These are phyloP conservation scores for Drosophila paramelanica DNA, from an alignment of 2,888 invertebrate genomes.

Conservation along the genomic window DNA sequence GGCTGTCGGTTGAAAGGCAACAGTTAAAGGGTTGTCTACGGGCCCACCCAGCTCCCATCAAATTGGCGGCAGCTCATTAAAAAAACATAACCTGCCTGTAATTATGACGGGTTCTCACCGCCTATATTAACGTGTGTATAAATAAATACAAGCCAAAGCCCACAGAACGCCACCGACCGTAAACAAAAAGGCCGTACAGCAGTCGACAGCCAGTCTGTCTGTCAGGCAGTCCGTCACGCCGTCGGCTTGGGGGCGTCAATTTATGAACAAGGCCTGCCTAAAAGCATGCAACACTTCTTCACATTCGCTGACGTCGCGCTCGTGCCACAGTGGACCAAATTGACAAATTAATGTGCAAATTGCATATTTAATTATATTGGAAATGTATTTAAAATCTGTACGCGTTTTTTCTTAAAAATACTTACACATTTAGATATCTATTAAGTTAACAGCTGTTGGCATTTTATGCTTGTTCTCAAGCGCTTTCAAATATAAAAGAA, in stretches of 20 bases:
- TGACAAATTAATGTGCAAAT: not conserved
- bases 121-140: conserved; percentile 21
- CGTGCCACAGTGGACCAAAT: conserved; percentile 17
- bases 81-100: conserved; percentile 69
- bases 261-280: conserved; percentile 65
- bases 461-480: too few relatives aligned
- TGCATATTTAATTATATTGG: too few relatives aligned
- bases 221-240: conserved; percentile 7
- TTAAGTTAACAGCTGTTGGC: too few relatives aligned
- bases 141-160: conserved; percentile 10
- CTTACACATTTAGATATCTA: too few relatives aligned
- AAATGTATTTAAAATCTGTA: too few relatives aligned
- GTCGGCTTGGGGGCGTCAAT: conserved; percentile 46
- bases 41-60: not conserved
- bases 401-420: too few relatives aligned
- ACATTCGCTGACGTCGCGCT: conserved; percentile 28
- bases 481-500: too few relatives aligned
- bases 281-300: conserved; percentile 73
- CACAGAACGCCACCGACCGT: conserved; percentile 36
- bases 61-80: conserved; percentile 65
- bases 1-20: conserved; percentile 5
- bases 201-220: conserved; percentile 1
- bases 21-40: conserved; percentile 10
- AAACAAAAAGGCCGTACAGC: conserved; percentile 21
- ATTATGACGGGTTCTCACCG: conserved; percentile 55